Conservation (phyloP, 2,888 invertebrate species). For the Mycalesis mineus region DNA sequence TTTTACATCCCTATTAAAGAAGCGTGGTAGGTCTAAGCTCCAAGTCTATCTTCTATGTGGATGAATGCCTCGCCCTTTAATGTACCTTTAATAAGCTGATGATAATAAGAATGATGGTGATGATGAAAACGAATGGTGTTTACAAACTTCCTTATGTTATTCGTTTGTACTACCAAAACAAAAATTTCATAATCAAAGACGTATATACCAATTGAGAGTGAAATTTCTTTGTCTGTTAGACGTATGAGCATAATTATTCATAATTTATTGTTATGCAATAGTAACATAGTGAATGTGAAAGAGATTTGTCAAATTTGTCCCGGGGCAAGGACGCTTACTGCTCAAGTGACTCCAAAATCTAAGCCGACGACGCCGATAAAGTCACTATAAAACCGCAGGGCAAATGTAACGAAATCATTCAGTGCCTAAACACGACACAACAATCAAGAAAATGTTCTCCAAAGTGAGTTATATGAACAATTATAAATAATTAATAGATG, state of each 20-base stretch:
- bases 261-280: slow-evolving; percentile 2
- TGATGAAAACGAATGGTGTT: too few species aligned
- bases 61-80: too few species aligned
- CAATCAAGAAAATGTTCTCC: slow-evolving; percentile 51
- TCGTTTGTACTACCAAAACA: too few species aligned
- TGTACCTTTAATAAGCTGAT: too few species aligned
- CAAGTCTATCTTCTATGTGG: too few species aligned
- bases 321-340: slow-evolving; percentile 26
- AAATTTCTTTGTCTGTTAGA: neutral
- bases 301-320: slow-evolving; percentile 25
- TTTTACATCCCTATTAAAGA: too few species aligned
- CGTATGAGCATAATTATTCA: slow-evolving; percentile 5
- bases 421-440: slow-evolving; percentile 37
- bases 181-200: neutral
- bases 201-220: neutral
- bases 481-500: too few species aligned
- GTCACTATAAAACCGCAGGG: slow-evolving; percentile 17
- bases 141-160: too few species aligned
- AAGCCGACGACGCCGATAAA: slow-evolving; percentile 24
- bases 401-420: slow-evolving; percentile 32
- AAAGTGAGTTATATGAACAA: slow-evolving; percentile 45
- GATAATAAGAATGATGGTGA: too few species aligned
- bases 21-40: too few species aligned
- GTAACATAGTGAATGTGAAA: slow-evolving; percentile 20
- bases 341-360: slow-evolving; percentile 18